Percentiles rank a stretch among this genome's conserved stretches.
phyloP scores from a whole-genome alignment of 2,797 vertebrate species.

The Brachyalestes nurse region DNA sequence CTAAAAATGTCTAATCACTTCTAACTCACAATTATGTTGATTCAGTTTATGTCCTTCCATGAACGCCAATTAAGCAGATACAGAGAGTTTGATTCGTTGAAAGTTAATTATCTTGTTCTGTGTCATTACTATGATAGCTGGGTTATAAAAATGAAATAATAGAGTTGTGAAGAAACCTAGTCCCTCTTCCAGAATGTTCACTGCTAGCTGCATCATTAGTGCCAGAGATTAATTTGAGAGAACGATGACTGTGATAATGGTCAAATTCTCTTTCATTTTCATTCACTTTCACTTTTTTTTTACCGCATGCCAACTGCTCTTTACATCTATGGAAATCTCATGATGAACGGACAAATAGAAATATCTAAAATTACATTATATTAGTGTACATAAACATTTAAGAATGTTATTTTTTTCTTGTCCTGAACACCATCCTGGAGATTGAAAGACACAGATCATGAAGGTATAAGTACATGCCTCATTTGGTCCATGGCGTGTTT shows the following conservation, averaged over 20 bases:
- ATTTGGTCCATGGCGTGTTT: too few species aligned
- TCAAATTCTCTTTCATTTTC: neutral
- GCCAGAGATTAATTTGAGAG: neutral
- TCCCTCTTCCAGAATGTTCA: constrained; percentile 24
- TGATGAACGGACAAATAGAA: neutral
- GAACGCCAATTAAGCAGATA: constrained; percentile 35
- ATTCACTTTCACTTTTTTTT: neutral
- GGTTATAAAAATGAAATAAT: constrained; percentile 14
- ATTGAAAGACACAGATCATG: too few species aligned
- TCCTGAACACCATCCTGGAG: too few species aligned
- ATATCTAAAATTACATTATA: too few species aligned
- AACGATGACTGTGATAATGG: neutral
- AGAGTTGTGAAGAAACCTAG: neutral
- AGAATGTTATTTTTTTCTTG: too few species aligned
- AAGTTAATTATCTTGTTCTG: constrained; percentile 39
- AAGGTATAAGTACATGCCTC: too few species aligned
- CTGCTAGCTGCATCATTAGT: constrained; percentile 22
- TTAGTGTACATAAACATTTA: too few species aligned
- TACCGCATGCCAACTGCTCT: neutral
- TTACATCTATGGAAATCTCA: neutral
- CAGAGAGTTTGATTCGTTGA: neutral
- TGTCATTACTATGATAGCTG: constrained; percentile 35
- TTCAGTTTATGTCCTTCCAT: constrained; percentile 32
- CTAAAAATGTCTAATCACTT: constrained; percentile 16
- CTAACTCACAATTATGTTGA: constrained; percentile 30